phyloP scores from a whole-genome alignment of 2,888 invertebrate species.

The Polymixis flavicincta region DNA sequence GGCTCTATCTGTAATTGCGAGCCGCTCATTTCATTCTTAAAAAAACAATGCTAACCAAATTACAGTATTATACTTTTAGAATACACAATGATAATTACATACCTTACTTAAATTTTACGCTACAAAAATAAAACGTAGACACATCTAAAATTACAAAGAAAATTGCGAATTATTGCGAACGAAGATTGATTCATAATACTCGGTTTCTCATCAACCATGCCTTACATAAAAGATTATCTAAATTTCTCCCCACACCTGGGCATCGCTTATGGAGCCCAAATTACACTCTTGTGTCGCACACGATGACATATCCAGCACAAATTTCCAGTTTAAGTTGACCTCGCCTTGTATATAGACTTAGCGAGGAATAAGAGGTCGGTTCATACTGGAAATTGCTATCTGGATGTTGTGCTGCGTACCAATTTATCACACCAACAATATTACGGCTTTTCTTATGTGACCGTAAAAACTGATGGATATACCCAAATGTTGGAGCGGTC shows the following conservation, averaged over 20 bases:
- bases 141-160: slow-evolving; percentile 7
- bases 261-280: slow-evolving; percentile 48
- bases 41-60: too few relatives aligned
- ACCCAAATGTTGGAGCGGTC: slow-evolving; percentile 6
- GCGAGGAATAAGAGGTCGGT: background rate
- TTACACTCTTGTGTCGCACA: slow-evolving; percentile 32
- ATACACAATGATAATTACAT: too few relatives aligned
- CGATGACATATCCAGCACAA: slow-evolving; percentile 1
- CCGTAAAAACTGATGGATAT: slow-evolving; percentile 49
- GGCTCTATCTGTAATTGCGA: too few relatives aligned
- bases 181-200: slow-evolving; percentile 53
- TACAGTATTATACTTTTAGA: too few relatives aligned
- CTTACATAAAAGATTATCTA: slow-evolving; percentile 65
- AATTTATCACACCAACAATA: slow-evolving; percentile 48
- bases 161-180: slow-evolving; percentile 32
- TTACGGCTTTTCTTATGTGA: slow-evolving; percentile 41
- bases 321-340: slow-evolving; percentile 1
- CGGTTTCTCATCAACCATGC: slow-evolving; percentile 63
- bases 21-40: too few relatives aligned
- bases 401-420: background rate
- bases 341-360: background rate
- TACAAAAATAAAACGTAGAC: background rate
- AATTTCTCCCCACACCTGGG: slow-evolving; percentile 70
- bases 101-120: too few relatives aligned
- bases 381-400: background rate